These are phyloP conservation scores for Neosilurus mollespiculum DNA, from an alignment of 2,797 vertebrate species.

Conservation along the genomic window DNA sequence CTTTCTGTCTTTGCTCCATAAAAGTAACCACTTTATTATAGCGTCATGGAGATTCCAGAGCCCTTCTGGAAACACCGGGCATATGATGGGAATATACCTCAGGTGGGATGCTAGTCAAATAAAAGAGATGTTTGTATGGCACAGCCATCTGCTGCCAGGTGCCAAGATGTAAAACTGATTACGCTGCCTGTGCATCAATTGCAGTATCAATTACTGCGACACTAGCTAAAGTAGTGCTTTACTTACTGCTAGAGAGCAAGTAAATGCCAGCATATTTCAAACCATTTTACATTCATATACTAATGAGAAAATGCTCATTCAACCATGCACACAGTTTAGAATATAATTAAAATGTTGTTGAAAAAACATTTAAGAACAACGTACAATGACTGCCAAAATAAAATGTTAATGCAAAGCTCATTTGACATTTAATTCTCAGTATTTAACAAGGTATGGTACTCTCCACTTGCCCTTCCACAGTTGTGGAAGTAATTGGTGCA, in stretches of 20 bases:
- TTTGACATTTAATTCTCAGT: background rate
- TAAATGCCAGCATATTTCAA: background rate
- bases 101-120: background rate
- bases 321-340: background rate
- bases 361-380: background rate
- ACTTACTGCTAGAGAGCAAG: background rate
- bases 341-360: background rate
- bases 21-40: background rate
- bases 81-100: background rate
- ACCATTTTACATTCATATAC: background rate
- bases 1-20: background rate
- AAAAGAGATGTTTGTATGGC: background rate
- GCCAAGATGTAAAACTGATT: background rate
- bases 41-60: no score
- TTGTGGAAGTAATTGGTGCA: no score
- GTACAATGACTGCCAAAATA: background rate
- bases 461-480: background rate
- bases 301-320: background rate
- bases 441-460: background rate
- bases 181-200: background rate
- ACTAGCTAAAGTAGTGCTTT: background rate
- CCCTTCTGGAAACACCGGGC: background rate
- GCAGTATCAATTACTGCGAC: background rate
- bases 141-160: no score
- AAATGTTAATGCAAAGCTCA: background rate